A percentile compares a stretch with the other conserved stretches of the same genome.
phyloP scores from a whole-genome alignment of 1,140 invertebrate species.

The Brachystomella parvula region DNA sequence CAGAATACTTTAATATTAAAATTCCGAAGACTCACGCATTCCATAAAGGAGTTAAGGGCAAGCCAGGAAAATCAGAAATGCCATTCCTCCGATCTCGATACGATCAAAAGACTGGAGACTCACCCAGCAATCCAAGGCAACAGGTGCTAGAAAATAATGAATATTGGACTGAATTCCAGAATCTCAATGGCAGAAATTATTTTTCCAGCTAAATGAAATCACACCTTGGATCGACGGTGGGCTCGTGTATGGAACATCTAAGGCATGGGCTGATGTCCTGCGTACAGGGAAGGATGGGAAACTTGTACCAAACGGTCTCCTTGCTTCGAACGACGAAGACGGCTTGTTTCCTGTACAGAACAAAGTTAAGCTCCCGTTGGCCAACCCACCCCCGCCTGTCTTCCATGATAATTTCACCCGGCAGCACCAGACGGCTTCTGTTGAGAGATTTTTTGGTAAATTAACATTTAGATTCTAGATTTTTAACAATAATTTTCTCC shows the following conservation, averaged over 20 bases:
- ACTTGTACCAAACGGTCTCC: constrained; percentile 43
- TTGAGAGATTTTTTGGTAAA: constrained; percentile 53
- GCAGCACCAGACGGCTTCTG: constrained; percentile 44
- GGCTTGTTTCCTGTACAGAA: constrained; percentile 50
- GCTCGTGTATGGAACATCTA: constrained; percentile 53
- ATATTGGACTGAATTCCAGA: background rate
- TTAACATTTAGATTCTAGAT: constrained; percentile 7
- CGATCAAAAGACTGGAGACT: constrained; percentile 46
- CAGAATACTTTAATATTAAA: constrained; percentile 52
- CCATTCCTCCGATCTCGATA: constrained; percentile 49
- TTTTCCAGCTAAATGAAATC: constrained; percentile 52
- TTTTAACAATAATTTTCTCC: constrained; percentile 8
- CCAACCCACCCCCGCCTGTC: constrained; percentile 53
- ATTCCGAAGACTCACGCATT: constrained; percentile 45
- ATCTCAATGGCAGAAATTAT: constrained; percentile 1
- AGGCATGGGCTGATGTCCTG: constrained; percentile 52
- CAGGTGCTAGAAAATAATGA: constrained; percentile 42
- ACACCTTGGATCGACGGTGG: constrained; percentile 56
- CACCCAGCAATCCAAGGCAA: constrained; percentile 51
- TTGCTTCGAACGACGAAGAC: constrained; percentile 43
- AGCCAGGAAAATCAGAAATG: constrained; percentile 44
- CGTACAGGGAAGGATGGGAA: constrained; percentile 46
- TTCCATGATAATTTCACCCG: constrained; percentile 44
- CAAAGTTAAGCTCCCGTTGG: constrained; percentile 48
- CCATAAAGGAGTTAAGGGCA: constrained; percentile 13